Evolutionary conservation across 2,888 invertebrate species (phyloP), one percentile per base, ranked within the genome.

Genomic region (Cataglyphis cursor): DNA sequence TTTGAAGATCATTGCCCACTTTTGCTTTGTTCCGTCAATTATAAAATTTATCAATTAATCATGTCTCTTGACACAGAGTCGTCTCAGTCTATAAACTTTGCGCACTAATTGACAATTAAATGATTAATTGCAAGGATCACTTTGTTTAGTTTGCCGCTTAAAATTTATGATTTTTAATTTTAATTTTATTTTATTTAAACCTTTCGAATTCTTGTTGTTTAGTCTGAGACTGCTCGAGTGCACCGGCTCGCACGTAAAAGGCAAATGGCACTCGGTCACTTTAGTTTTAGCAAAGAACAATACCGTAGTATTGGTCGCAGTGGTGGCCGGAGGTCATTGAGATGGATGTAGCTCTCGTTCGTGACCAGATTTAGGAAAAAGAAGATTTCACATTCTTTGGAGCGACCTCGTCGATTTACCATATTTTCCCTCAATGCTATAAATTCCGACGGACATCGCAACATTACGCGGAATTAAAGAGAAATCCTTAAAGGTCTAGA

Each of bases 301-400:
- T 85, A 75, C 35, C 61, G 10, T 48, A 15, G 31, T 21, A 66
- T 65, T n/a, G 82, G 82, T 38, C 74, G 78, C 85, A 85, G 89
- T 83, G 87, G 91, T 89, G 88, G 90, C 81, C 81, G 83, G 86
- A 86, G 91, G 92, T 92, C 90, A 93, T 94, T 93, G 87, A 87
- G 89, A 94, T 93, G 93, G 92, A 94, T 94, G 92, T 93, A 87
- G 94, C 90, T 90, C 93, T 91, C 89, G 87, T 90, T 91, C 94
- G 94, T 94, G 94, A 93, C 91, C 89, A 76, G 93, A 70, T 87
- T 93, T 86, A 76, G 73, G 86, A 91, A 86, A 85, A 88, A 82
- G 87, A 66, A 21, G 80, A 85, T 90, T 90, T 92, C 90, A 88
- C 90, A 90, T 91, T 89, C 84, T 59, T 75, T 15, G 24, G 21